Conservation (phyloP, 2,888 invertebrate species). For the Gibbula magus region DNA sequence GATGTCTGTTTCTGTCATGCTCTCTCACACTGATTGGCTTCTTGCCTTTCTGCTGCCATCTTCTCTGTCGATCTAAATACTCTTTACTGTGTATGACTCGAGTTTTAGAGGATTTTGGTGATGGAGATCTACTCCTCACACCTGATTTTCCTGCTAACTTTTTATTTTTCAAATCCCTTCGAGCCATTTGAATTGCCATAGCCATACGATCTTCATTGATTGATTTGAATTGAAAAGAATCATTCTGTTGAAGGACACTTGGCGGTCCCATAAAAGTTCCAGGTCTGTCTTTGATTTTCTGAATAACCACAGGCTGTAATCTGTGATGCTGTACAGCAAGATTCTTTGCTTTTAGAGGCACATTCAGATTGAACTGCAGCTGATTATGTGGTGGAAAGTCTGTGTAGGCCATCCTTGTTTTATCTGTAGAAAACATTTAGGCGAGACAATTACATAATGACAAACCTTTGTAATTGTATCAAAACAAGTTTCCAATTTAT, state of each 20-base stretch:
- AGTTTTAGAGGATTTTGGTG: conserved; percentile 43
- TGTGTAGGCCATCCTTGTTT: not conserved
- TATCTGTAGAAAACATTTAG: too few relatives aligned
- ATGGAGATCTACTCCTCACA: conserved; percentile 41
- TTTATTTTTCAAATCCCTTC: conserved; percentile 65
- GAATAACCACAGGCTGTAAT: conserved; percentile 51
- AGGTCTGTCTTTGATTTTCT: conserved; percentile 32
- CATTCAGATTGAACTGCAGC: conserved; percentile 65
- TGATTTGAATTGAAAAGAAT: conserved; percentile 52
- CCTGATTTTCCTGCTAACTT: conserved; percentile 46
- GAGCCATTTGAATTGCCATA: conserved; percentile 64
- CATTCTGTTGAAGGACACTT: not conserved
- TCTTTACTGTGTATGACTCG: conserved; percentile 41
- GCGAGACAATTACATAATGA: too few relatives aligned
- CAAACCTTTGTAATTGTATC: too few relatives aligned
- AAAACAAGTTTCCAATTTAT: too few relatives aligned
- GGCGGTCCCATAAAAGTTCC: not conserved
- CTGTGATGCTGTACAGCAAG: conserved; percentile 48
- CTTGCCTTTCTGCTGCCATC: conserved; percentile 40
- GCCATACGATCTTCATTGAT: conserved; percentile 65
- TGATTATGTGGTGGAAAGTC: conserved; percentile 54
- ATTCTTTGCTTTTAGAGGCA: conserved; percentile 57
- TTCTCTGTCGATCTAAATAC: conserved; percentile 46
- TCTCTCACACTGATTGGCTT: conserved; percentile 49
- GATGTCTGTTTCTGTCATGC: conserved; percentile 55